These are phyloP conservation scores for Archivesica marissinica DNA, from an alignment of 1,140 invertebrate genomes.

Conservation along the genomic window DNA sequence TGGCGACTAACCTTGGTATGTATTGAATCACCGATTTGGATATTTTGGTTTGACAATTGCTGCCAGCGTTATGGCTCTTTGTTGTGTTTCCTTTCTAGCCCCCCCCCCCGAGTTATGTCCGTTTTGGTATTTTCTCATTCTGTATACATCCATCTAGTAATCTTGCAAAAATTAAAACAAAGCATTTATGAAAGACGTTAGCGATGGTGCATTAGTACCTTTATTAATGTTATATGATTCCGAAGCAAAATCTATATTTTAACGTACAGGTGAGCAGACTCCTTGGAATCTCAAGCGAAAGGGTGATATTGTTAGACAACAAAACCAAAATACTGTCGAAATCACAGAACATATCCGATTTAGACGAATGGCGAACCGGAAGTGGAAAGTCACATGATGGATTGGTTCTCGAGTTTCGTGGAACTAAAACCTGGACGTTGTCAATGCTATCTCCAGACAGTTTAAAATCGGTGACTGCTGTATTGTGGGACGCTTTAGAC, in stretches of 20 bases:
- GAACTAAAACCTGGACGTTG: conserved; percentile 85
- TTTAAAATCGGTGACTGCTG: conserved; percentile 85
- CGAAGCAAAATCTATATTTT: background rate
- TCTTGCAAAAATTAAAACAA: too few species aligned
- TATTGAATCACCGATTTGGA: too few species aligned
- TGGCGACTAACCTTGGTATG: too few species aligned
- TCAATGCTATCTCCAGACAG: conserved; percentile 84
- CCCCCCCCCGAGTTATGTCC: too few species aligned
- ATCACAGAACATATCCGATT: conserved; percentile 87
- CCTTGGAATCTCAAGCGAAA: conserved; percentile 87
- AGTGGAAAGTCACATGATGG: conserved; percentile 88
- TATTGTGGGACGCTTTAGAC: conserved; percentile 86
- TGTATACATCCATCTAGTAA: too few species aligned
- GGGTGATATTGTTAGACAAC: conserved; percentile 88
- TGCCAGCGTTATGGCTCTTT: too few species aligned
- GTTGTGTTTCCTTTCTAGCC: too few species aligned
- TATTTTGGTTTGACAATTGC: too few species aligned
- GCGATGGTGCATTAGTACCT: too few species aligned
- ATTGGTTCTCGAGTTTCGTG: conserved; percentile 88
- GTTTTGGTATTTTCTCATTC: too few species aligned
- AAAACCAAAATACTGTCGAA: conserved; percentile 87
- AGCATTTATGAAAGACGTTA: too few species aligned
- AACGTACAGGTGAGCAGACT: conserved; percentile 86
- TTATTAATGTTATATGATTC: background rate
- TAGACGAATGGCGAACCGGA: conserved; percentile 89